Conservation (phyloP, 2,888 invertebrate species). For the Drosophila buzzatii region DNA sequence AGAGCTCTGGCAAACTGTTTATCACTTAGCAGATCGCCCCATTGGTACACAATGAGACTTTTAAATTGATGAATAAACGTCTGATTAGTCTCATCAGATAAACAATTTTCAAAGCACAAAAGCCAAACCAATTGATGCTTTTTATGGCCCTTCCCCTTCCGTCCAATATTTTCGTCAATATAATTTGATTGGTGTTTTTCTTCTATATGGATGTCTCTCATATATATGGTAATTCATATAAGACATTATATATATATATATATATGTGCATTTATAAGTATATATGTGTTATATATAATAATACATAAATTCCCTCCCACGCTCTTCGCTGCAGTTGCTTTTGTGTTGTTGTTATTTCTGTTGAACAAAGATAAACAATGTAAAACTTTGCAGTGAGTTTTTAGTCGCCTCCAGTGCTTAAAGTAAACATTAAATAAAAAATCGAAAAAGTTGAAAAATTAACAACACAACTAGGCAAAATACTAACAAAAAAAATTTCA, state of each 20-base stretch:
- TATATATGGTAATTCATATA: background rate
- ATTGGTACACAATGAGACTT: conserved; percentile 65
- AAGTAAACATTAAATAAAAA: conserved; percentile 57
- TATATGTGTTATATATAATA: background rate
- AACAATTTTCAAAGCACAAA: conserved; percentile 23
- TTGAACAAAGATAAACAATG: conserved; percentile 69
- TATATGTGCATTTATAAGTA: background rate
- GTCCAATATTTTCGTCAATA: background rate
- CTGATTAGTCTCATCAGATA: conserved; percentile 55
- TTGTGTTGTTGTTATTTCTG: conserved; percentile 32
- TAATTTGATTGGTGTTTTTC: background rate
- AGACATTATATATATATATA: background rate
- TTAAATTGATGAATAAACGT: conserved; percentile 74
- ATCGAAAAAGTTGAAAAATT: conserved; percentile 28
- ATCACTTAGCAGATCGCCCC: conserved; percentile 69
- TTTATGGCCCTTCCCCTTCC: background rate
- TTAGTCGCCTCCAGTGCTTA: conserved; percentile 31
- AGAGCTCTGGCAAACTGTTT: conserved; percentile 43
- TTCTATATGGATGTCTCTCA: background rate
- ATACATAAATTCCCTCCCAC: conserved; percentile 1
- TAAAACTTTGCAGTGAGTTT: conserved; percentile 50
- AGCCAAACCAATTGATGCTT: conserved; percentile 26
- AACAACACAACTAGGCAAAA: conserved; percentile 12
- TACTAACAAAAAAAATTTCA: conserved; percentile 9
- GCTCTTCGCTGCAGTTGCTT: conserved; percentile 15